Conservation (phyloP, 1,140 invertebrate species). For the Dinothrombium tinctorium region DNA sequence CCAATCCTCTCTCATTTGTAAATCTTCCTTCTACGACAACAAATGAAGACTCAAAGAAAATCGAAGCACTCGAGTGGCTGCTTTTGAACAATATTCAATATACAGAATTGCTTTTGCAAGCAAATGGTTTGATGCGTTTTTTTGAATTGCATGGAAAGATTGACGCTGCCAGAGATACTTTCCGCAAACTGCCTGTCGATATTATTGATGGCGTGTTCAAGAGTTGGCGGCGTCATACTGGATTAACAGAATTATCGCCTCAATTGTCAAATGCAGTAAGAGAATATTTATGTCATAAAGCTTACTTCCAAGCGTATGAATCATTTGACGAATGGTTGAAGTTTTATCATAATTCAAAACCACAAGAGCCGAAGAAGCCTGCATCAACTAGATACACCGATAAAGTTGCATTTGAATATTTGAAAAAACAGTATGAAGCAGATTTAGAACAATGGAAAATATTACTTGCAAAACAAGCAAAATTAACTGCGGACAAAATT, state of each 20-base stretch:
- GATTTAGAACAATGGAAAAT: slow-evolving; percentile 53
- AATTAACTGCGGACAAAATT: slow-evolving; percentile 45
- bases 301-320: slow-evolving; percentile 44
- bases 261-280: slow-evolving; percentile 24
- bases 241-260: slow-evolving; percentile 18
- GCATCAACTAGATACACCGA: slow-evolving; percentile 45
- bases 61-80: slow-evolving; percentile 66
- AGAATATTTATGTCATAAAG: slow-evolving; percentile 27
- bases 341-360: slow-evolving; percentile 48
- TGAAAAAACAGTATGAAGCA: slow-evolving; percentile 42
- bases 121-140: slow-evolving; percentile 61
- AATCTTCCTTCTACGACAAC: background rate
- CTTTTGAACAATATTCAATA: slow-evolving; percentile 49
- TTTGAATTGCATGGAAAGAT: slow-evolving; percentile 31
- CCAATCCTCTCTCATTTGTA: background rate
- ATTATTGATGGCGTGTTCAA: slow-evolving; percentile 33
- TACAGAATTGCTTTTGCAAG: slow-evolving; percentile 52
- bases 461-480: slow-evolving; percentile 34
- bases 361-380: slow-evolving; percentile 22
- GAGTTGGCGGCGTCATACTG: slow-evolving; percentile 26
- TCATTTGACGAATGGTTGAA: slow-evolving; percentile 69
- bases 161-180: slow-evolving; percentile 15
- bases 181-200: slow-evolving; percentile 24
- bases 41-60: slow-evolving; percentile 39
- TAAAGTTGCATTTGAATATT: slow-evolving; percentile 61